phyloP scores from a whole-genome alignment of 2,888 invertebrate genomes.

The Dexiosoma caninum region DNA sequence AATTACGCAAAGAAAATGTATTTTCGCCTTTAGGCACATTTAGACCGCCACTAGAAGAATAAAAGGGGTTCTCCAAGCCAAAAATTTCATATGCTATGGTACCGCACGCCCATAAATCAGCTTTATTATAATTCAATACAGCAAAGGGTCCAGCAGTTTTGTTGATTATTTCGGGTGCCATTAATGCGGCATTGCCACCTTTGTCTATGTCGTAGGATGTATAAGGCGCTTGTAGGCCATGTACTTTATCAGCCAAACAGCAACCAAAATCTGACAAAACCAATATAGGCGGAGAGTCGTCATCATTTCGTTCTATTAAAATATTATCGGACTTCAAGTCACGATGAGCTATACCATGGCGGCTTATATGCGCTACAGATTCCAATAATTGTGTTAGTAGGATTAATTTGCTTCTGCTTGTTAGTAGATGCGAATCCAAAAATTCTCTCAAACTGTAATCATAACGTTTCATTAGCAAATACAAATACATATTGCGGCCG shows the following conservation, averaged over 20 bases:
- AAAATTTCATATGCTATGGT: constrained; percentile 91
- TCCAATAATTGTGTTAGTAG: constrained; percentile 88
- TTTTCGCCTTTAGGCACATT: constrained; percentile 67
- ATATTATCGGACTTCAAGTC: constrained; percentile 91
- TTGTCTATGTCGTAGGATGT: constrained; percentile 84
- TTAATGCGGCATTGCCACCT: constrained; percentile 89
- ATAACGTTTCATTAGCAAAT: constrained; percentile 89
- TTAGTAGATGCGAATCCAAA: constrained; percentile 75
- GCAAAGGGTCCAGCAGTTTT: constrained; percentile 85
- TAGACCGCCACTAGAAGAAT: constrained; percentile 74
- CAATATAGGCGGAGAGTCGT: constrained; percentile 82
- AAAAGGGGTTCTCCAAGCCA: constrained; percentile 87
- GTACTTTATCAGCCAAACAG: constrained; percentile 84
- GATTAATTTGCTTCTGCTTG: constrained; percentile 81
- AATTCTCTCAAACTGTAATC: constrained; percentile 82
- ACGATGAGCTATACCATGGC: constrained; percentile 84
- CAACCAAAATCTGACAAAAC: constrained; percentile 93
- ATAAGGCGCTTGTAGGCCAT: constrained; percentile 83
- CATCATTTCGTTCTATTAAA: constrained; percentile 82
- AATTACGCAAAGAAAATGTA: constrained; percentile 79
- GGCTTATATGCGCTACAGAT: constrained; percentile 85
- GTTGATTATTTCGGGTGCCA: constrained; percentile 90
- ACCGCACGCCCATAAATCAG: constrained; percentile 92
- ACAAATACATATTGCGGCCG: constrained; percentile 91
- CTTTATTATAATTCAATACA: constrained; percentile 85